A percentile compares a stretch with the other conserved stretches of the same genome.
These are phyloP conservation scores for Columba livia DNA, from an alignment of 2,113 vertebrate genomes.

Conservation along the genomic window DNA sequence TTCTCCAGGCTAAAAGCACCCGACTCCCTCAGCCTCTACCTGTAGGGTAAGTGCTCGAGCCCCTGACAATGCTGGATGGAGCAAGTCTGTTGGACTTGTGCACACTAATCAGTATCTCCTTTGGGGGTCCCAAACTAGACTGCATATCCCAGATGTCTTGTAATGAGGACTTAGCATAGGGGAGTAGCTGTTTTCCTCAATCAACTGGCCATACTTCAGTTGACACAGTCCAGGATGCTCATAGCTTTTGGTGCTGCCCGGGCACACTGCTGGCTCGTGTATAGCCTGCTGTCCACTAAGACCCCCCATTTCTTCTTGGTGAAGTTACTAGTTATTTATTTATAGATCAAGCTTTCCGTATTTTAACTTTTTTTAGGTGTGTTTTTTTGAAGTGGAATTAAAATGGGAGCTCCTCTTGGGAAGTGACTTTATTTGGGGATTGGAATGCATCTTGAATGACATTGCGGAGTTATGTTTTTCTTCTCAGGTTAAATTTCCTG, in stretches of 20 bases:
- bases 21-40: background rate
- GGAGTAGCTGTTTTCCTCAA: background rate
- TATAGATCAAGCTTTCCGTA: background rate
- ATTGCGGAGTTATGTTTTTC: background rate
- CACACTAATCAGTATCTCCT: background rate
- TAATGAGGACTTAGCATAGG: fast-evolving
- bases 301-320: background rate
- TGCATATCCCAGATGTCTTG: background rate
- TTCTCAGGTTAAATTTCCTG: background rate
- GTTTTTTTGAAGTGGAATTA: background rate
- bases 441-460: background rate
- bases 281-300: background rate
- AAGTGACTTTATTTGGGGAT: background rate
- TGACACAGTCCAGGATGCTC: too few species aligned
- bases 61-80: background rate
- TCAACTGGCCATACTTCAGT: background rate
- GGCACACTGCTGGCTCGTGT: too few species aligned
- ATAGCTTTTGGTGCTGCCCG: too few species aligned
- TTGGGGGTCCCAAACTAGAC: background rate
- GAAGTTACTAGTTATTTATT: background rate
- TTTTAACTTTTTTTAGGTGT: background rate
- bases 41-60: background rate
- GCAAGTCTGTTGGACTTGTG: background rate
- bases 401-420: background rate
- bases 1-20: background rate